phyloP scores from a whole-genome alignment of 2,888 invertebrate species.

The Eucriotettix oculatus region DNA sequence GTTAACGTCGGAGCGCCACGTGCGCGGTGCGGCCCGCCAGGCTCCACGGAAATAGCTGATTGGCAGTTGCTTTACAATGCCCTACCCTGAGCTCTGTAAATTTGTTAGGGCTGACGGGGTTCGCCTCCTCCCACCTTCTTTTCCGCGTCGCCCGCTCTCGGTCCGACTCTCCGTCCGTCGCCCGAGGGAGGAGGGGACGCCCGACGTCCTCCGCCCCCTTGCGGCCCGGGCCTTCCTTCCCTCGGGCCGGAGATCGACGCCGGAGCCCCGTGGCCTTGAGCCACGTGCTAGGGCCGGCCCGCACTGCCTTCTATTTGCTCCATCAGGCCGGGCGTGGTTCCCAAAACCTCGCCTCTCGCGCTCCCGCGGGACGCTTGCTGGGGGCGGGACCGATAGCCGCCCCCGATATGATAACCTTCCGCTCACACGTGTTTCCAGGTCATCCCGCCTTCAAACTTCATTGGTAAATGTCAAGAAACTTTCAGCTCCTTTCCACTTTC shows the following conservation, averaged over 20 bases:
- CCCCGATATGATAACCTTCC: background rate
- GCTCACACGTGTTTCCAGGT: background rate
- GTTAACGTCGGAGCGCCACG: conserved; percentile 8
- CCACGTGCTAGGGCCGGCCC: background rate
- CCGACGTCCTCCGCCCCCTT: conserved; percentile 3
- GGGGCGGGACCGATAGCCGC: background rate
- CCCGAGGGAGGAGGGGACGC: conserved; percentile 1
- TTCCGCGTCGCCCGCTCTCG: conserved; percentile 1
- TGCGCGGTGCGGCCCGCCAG: conserved; percentile 9
- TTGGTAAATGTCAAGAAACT: too few species aligned
- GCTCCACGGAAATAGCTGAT: conserved; percentile 13
- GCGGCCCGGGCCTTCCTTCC: background rate
- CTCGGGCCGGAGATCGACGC: background rate
- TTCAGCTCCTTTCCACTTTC: too few species aligned
- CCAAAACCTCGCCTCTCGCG: background rate
- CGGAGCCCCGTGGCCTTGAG: background rate
- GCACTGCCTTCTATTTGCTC: background rate
- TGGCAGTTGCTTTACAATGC: conserved; percentile 13
- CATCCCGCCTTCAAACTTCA: too few species aligned
- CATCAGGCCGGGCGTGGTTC: background rate
- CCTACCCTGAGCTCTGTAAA: conserved; percentile 10
- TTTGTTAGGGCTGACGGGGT: conserved; percentile 7
- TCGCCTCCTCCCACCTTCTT: conserved; percentile 9
- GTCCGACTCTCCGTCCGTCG: conserved; percentile 5
- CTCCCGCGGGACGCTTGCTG: background rate